Base-by-base conservation (phyloP, 2,797 vertebrate species). In the Arrhamphus sclerolepis region DNA sequence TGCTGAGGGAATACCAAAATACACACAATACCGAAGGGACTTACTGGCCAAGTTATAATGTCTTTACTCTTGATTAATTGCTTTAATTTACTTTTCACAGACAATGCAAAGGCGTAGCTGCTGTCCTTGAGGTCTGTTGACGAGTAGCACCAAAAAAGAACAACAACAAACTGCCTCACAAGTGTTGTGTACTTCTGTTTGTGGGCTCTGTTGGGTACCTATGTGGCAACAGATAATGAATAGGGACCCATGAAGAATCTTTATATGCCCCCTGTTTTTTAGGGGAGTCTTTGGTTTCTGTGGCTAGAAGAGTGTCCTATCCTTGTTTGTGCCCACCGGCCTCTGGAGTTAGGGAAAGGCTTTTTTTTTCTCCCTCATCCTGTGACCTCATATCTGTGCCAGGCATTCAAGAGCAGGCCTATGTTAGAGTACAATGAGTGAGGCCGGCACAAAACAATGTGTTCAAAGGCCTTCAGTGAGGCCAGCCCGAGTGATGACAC, bases 351-450 rank as follows among this genome's bases (percentile, higher is more conserved):
- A 65, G 41, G 46, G 69, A 41, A 20, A 56, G 47, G 31, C 29
- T 64, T 64, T 56, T 56, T 47, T 16, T 31, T n/a, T 21, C 43
- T 17, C 8, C 43, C 55, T 67, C 52, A 46, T 51, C 56, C 63
- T 62, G 62, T 84, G 85, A 89, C 82, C 80, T 89, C 87, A 84
- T 88, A 84, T 87, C 62, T 86, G 77, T 82, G 75, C 84, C 77
- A 70, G 70, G 73, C 71, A 67, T 62, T 62, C 57, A 60, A 43
- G 64, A 24, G 58, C 24, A 18, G 62, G 66, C 67, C 11, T 44
- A 46, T 52, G 43, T 53, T 29, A 7, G 52, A 66, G 70, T 68
- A 62, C 69, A 80, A 79, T 64, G 78, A 78, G 62, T 62, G 64
- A 47, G 56, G 62, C 67, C 13, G 70, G 81, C 71, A 81, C 78